Base-by-base conservation (phyloP, 2,797 vertebrate species). In the Numenius phaeopus region DNA sequence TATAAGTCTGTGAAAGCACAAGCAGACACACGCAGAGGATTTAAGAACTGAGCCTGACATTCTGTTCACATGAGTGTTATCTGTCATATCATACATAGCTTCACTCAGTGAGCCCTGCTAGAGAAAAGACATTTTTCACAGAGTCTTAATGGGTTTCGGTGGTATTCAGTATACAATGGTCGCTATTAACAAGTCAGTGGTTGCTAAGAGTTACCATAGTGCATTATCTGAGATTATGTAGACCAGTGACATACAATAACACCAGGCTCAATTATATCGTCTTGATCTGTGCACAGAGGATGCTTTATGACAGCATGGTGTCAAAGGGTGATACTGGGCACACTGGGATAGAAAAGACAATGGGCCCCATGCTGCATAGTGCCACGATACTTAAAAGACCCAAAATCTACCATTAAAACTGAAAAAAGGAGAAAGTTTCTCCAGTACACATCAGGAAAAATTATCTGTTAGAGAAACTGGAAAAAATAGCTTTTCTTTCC, bases 201-300 rank as follows among this genome's bases (percentile, higher is more conserved):
- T 97, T 96, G 91, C 96, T 90, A 94, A 73, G 85, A 96, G 94
- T 92, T 96, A 96, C 94, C 85, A 84, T 18, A 93, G 91, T 79
- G 93, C 93, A 91, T 95, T 94, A 93, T 96, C 73, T 89, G 89
- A 95, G 70, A 94, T 96, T 96, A 95, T 95, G 93, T 92, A 95
- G 95, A 95, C 90, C 90, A 96, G 46, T 84, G 90, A 59, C 62
- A 94, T 84, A 95, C 91, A 95, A 94, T 88, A 93, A 94, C 71
- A 95, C 85, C 76, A 92, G 42, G 84, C 85, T 95, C 96, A 96
- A 96, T 96, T 94, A 94, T 92, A 47, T 82, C 42, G 6, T 76
- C 85, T 70, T 91, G 91, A 94, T 94, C 77, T 73, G 88, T 89
- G 91, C 95, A 96, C 90, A 97, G 91, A 96, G 83, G 83, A 89